Evolutionary conservation across 2,888 invertebrate species (phyloP).

Genomic region (Pristionchus exspectatus): DNA sequence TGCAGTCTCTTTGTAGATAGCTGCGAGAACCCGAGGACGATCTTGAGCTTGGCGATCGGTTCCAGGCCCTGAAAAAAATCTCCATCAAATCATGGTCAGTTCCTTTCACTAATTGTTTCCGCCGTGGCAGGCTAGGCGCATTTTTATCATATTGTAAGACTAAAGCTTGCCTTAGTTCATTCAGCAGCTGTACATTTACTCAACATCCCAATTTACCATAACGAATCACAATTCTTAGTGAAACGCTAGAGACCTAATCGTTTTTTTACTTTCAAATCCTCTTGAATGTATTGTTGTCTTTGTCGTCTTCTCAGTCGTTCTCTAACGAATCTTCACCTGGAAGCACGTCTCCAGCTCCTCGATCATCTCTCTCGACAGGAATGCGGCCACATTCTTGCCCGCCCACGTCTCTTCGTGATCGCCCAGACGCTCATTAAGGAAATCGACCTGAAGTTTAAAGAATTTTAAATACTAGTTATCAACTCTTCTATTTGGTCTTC

Average conservation of each 20-base stretch:
- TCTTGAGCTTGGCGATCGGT: constrained; percentile 65
- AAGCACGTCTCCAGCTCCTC: constrained; percentile 70
- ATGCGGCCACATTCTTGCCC: constrained; percentile 61
- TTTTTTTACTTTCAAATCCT: background rate
- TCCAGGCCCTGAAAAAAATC: constrained; percentile 59
- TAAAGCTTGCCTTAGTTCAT: no score
- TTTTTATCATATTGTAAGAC: no score
- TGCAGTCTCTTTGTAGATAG: constrained; percentile 62
- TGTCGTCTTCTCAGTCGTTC: no score
- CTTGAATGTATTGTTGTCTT: no score
- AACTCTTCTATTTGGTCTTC: background rate
- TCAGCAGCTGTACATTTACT: no score
- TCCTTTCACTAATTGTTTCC: background rate
- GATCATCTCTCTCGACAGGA: constrained; percentile 67
- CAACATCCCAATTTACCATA: no score
- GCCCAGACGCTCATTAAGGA: constrained; percentile 69
- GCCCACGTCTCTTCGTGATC: constrained; percentile 65
- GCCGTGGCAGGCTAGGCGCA: no score
- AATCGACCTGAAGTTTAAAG: constrained; percentile 57
- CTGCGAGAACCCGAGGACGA: constrained; percentile 66
- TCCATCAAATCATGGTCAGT: background rate
- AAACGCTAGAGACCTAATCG: background rate
- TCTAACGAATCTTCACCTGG: constrained; percentile 54
- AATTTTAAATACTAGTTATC: background rate
- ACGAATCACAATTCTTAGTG: no score